Evolutionary conservation across 2,113 vertebrate genomes (phyloP).

Genomic region (Argyrosomus japonicus): DNA sequence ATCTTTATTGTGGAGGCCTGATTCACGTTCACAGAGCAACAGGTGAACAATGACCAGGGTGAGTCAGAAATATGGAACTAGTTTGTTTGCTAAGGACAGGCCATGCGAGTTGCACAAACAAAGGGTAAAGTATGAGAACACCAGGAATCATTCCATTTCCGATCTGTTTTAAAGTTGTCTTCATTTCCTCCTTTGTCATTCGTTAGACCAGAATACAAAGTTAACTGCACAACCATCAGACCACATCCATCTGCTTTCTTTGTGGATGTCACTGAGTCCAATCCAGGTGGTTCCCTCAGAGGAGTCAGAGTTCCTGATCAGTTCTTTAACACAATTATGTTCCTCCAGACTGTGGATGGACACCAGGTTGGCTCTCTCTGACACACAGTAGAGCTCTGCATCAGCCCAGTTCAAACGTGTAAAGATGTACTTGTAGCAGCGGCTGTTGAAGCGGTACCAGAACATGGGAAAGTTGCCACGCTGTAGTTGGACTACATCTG

Average conservation of each 20-base stretch:
- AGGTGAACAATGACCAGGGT: not conserved
- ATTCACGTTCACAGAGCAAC: not conserved
- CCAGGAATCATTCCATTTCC: accelerated
- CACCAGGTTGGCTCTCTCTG: slow-evolving; percentile 51
- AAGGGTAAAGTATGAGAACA: accelerated
- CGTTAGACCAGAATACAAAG: accelerated
- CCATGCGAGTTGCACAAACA: not conserved
- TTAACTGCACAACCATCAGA: not conserved
- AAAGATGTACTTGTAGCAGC: not conserved
- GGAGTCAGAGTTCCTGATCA: slow-evolving; percentile 25
- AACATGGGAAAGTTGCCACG: slow-evolving; percentile 9
- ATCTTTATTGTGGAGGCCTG: not conserved
- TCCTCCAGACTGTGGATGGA: slow-evolving; percentile 39
- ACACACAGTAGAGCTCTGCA: slow-evolving; percentile 42
- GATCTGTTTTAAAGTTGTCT: not conserved
- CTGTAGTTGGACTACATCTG: not conserved
- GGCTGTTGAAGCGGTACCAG: slow-evolving; percentile 29
- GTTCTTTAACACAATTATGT: not conserved
- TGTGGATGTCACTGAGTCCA: slow-evolving; percentile 15
- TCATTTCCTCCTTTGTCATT: accelerated
- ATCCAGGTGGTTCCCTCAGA: not conserved
- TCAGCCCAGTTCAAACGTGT: not conserved
- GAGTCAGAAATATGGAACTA: no score
- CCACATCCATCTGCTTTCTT: slow-evolving; percentile 44
- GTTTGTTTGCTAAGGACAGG: not conserved